These are phyloP conservation scores for Galeopterus variegatus DNA, from an alignment of 2,113 vertebrate species.

Conservation along the genomic window DNA sequence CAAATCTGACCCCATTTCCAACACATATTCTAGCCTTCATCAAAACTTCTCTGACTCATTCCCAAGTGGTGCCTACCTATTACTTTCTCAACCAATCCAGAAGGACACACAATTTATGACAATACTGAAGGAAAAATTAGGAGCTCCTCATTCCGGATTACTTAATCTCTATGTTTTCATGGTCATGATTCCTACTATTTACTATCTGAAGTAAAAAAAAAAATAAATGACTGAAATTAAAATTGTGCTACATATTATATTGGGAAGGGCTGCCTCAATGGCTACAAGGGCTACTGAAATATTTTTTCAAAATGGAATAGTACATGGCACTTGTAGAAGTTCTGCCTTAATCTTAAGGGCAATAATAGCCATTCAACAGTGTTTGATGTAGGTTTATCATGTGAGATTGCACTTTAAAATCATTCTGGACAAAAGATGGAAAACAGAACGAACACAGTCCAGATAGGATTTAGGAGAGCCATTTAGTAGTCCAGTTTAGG, in stretches of 20 bases:
- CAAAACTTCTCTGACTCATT: neutral
- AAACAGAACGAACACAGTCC: neutral
- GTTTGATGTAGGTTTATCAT: neutral
- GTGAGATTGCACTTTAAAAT: neutral
- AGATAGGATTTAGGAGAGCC: neutral
- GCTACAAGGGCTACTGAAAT: neutral
- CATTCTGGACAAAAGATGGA: neutral
- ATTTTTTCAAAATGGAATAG: neutral
- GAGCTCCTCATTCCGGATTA: neutral
- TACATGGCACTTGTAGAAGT: neutral
- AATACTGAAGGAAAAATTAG: neutral
- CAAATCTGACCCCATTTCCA: neutral
- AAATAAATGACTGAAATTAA: neutral
- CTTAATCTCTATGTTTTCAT: neutral
- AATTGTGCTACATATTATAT: neutral
- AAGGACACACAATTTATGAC: neutral
- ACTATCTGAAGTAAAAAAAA: neutral
- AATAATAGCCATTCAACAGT: neutral
- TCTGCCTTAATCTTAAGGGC: neutral
- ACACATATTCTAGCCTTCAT: neutral
- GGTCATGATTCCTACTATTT: neutral
- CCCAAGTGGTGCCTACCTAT: rapidly evolving
- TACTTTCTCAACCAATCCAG: neutral
- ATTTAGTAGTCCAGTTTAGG: neutral
- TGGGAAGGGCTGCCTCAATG: neutral